Conservation (phyloP, 2,797 vertebrate species). For the Xyrichtys novacula region DNA sequence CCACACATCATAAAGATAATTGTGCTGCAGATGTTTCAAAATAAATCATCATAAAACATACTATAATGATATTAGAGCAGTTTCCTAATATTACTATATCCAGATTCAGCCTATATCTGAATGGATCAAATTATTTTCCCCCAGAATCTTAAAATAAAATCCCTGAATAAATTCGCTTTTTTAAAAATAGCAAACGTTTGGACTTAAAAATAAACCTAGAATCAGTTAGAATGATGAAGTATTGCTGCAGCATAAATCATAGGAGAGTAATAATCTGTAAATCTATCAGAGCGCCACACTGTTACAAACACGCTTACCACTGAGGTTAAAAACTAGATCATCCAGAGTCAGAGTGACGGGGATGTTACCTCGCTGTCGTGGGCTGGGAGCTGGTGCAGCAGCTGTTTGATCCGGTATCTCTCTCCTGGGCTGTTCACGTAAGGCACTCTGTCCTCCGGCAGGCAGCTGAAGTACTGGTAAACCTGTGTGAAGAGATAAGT, state of each 20-base stretch:
- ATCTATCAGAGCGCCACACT: neutral
- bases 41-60: neutral
- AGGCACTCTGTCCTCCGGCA: conserved; percentile 97
- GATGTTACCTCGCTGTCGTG: conserved; percentile 97
- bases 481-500: conserved; percentile 84
- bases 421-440: conserved; percentile 98
- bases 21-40: neutral
- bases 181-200: neutral
- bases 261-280: too few relatives aligned
- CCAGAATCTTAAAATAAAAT: too few relatives aligned
- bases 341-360: neutral
- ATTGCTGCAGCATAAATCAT: too few relatives aligned
- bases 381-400: conserved; percentile 96
- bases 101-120: neutral
- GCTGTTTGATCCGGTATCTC: conserved; percentile 95
- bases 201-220: neutral
- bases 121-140: too few relatives aligned
- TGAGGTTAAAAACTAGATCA: neutral
- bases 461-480: conserved; percentile 98
- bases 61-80: neutral
- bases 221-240: neutral
- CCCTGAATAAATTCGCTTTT: neutral
- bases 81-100: neutral
- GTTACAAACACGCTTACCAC: neutral
- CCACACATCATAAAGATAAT: neutral